Base-by-base conservation (phyloP, 2,888 invertebrate species). In the Psylliodes chrysocephalus region DNA sequence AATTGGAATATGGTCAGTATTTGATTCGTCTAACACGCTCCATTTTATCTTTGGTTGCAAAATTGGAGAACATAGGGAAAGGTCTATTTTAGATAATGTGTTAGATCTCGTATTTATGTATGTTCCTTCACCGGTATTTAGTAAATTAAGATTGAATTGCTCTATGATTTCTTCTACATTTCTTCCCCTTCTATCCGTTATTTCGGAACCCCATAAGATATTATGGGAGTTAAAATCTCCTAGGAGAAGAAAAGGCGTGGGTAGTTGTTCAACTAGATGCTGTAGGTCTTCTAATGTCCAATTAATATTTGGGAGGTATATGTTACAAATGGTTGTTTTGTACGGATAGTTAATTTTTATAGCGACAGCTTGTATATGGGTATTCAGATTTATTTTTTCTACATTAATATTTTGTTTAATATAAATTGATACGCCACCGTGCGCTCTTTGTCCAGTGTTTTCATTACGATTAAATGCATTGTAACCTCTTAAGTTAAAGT, bases 371-470 rank as follows among this genome's bases (percentile, higher is more conserved):
- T 57, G 57, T 18, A 35, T 12, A 3, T 33, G 10, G 7, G 35
- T 57, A 2, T 14, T 10, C 0, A 57, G 7, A 4, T 12, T 30
- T 28, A 47, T 47, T 33, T 47, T 14, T 35, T 7, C 0, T 28
- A 12, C 12, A 7, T 17, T 10, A 1, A 47, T 22, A 15, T 57
- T 44, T 22, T 19, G 7, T 35, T 19, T 57, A 17, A 57, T 35
- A 7, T 59, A 46, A 7, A 49, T 61, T 25, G 28, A 35, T 3
- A 62, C 62, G 2, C 65, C 62, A n/a, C 59, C 57, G 14, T 10
- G 25, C 7, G 65, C 57, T 51, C 51, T 38, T 6, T 22, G 5
- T 4, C 46, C n/a, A 4, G 22, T 15, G 0, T n/a, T 18, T 7
- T 17, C 28, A 10, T 59, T 54, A 7, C 33, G 22, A 12, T 59